Base-by-base conservation (phyloP, 2,797 vertebrate species). In the Scleropages formosus region DNA sequence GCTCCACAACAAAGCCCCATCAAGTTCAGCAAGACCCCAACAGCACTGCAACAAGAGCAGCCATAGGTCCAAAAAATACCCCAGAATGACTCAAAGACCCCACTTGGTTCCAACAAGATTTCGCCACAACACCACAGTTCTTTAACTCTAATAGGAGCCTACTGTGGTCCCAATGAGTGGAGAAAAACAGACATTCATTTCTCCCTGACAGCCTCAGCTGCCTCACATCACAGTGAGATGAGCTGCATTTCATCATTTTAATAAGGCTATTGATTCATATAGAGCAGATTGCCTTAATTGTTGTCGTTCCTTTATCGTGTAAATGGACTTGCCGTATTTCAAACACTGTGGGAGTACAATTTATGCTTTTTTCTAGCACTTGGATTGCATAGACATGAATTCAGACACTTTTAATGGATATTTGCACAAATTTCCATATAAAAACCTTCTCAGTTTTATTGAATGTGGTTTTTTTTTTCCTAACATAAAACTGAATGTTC, bases 391-490 rank as follows among this genome's bases (percentile, higher is more conserved):
- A 78, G 61, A 75, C 74, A 20, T 75, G 74, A 78, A 80, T 75
- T 80, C 75, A 79, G 68, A 73, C 79, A 66, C 66, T 58, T 78
- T 74, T 66, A 69, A 80, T 79, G 73, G 47, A 77, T 74, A 78
- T 82, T 78, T 77, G 66, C 78, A 76, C 77, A 74, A 76, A 81
- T 82, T 78, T 82, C 80, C 83, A 82, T 81, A 80, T 78, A 75
- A 78, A 78, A 81, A 72, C 46, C 78, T 72, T 44, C 61, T 71
- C 15, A 56, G 31, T 71, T 22, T 58, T 53, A 24, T 64, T 77
- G 66, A 39, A 62, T 39, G 18, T 46, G n/a, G 31, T 77, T 75
- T 27, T 71, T 39, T 53, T 72, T 6, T 13, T 63, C 56, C 71
- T 58, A 49, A 67, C 12, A 12, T 47, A 16, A 75, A 44, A 69